Evolutionary conservation across 2,113 vertebrate species (phyloP).

Genomic region (Acanthisitta chloris): DNA sequence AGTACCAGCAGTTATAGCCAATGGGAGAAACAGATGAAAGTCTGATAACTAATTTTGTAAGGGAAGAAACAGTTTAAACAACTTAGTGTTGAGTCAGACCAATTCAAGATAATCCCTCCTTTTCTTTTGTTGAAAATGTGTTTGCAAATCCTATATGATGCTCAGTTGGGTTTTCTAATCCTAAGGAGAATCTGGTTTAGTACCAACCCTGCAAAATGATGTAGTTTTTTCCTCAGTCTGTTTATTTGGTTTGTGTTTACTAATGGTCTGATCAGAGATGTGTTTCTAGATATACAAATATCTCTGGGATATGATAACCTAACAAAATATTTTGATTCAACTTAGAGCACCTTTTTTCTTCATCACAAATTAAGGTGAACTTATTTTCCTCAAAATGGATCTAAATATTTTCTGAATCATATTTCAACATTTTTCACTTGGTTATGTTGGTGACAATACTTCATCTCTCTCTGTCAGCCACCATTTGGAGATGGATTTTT

Average conservation of each 20-base stretch:
- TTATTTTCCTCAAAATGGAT: neutral
- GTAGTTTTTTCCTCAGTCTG: neutral
- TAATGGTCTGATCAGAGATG: neutral
- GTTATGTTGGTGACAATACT: neutral
- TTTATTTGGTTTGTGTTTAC: neutral
- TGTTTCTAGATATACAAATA: neutral
- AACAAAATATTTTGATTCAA: neutral
- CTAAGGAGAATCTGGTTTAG: neutral
- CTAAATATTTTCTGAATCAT: neutral
- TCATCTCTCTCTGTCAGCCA: neutral
- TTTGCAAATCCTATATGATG: neutral
- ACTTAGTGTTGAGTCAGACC: neutral
- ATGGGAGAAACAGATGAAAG: neutral
- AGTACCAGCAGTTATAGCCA: neutral
- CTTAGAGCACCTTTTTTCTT: neutral
- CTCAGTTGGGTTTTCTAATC: neutral
- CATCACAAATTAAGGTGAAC: neutral
- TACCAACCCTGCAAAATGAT: neutral
- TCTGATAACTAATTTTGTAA: neutral
- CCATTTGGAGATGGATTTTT: neutral
- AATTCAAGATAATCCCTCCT: neutral
- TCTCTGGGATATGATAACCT: neutral
- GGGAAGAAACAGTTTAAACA: neutral
- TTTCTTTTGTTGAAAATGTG: neutral
- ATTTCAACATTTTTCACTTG: neutral